phyloP scores from a whole-genome alignment of 1,140 invertebrate genomes.

The Platorchestia sp. region DNA sequence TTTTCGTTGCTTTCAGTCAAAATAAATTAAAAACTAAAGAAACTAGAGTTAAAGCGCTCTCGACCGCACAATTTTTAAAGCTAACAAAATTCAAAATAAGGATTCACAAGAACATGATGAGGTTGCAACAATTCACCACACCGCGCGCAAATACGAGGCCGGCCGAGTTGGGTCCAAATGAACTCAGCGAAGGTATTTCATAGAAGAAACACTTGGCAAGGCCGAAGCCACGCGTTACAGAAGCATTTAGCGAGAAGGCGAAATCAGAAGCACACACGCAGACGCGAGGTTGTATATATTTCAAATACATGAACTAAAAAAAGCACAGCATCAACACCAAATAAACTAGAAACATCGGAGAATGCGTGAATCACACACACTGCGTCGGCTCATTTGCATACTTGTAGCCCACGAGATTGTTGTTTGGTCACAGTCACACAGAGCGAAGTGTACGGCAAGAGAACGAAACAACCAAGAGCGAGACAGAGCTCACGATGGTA shows the following conservation, averaged over 20 bases:
- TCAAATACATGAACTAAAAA: background rate
- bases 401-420: background rate
- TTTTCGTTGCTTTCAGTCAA: too few relatives aligned
- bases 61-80: background rate
- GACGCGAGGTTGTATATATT: background rate
- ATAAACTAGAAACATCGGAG: background rate
- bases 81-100: background rate
- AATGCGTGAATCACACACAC: too few relatives aligned
- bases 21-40: too few relatives aligned
- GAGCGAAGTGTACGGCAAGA: background rate
- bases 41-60: too few relatives aligned
- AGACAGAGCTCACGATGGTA: background rate
- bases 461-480: background rate
- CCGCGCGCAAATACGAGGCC: background rate
- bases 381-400: background rate
- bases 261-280: background rate
- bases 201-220: slow-evolving; percentile 26
- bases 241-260: background rate
- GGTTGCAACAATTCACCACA: background rate
- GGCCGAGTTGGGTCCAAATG: background rate
- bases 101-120: background rate
- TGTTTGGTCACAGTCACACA: background rate
- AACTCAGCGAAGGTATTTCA: slow-evolving; percentile 17
- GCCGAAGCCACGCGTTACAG: background rate
- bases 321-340: background rate